These are phyloP conservation scores for Bombus haemorrhoidalis DNA, from an alignment of 1,140 invertebrate species.

Conservation along the genomic window DNA sequence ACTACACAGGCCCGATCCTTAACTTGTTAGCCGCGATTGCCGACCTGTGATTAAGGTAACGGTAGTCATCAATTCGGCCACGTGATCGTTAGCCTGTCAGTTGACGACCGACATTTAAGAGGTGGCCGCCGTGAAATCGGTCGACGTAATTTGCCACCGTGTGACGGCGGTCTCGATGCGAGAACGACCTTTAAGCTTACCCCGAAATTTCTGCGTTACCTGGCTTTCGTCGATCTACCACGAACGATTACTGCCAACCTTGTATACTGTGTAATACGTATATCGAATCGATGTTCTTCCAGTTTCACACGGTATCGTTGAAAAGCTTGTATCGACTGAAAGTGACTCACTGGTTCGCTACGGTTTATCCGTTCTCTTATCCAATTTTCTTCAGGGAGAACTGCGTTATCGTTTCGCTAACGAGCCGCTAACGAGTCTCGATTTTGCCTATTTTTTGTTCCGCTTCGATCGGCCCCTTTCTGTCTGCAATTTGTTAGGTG, in stretches of 20 bases:
- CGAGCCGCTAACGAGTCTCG: constrained; percentile 48
- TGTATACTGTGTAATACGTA: too few relatives aligned
- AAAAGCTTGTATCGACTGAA: too few relatives aligned
- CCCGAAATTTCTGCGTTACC: constrained; percentile 29
- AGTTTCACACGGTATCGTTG: too few relatives aligned
- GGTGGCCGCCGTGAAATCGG: constrained; percentile 66
- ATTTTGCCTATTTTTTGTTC: constrained; percentile 30
- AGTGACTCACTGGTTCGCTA: too few relatives aligned
- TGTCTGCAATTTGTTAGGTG: constrained; percentile 6
- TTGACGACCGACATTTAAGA: constrained; percentile 71
- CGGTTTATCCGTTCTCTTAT: constrained; percentile 30
- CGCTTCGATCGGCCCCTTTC: constrained; percentile 8
- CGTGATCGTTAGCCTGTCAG: constrained; percentile 71
- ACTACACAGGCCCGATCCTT: constrained; percentile 62
- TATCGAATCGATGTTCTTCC: not conserved
- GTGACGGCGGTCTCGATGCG: constrained; percentile 51
- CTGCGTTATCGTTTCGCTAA: constrained; percentile 48
- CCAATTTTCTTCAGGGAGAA: constrained; percentile 2
- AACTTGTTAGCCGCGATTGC: constrained; percentile 70
- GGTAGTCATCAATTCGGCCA: constrained; percentile 71
- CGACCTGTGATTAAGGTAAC: constrained; percentile 73
- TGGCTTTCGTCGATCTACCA: not conserved
- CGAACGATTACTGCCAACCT: too few relatives aligned
- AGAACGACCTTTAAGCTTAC: constrained; percentile 45
- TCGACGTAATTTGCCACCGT: constrained; percentile 71